These are phyloP conservation scores for Sebastes cheni DNA, from an alignment of 2,797 vertebrate genomes.

Conservation along the genomic window DNA sequence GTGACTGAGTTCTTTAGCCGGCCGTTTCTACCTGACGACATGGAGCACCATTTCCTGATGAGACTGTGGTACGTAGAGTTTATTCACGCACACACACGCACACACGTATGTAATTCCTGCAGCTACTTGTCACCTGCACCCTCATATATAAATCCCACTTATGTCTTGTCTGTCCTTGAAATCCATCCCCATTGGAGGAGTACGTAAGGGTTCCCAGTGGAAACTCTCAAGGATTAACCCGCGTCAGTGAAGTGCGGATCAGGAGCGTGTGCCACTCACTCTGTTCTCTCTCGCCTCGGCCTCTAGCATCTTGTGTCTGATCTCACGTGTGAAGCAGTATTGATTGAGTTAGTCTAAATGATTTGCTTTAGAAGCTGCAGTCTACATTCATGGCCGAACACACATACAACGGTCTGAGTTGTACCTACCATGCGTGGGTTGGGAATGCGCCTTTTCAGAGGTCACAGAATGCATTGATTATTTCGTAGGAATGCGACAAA, in stretches of 20 bases:
- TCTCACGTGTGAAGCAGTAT: conserved; percentile 20
- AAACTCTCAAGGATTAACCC: conserved; percentile 66
- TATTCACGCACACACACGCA: not conserved
- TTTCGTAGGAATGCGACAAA: not conserved
- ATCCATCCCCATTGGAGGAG: conserved; percentile 50
- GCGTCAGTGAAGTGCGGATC: conserved; percentile 56
- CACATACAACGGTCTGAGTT: not conserved
- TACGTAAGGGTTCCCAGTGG: conserved; percentile 41
- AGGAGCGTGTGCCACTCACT: conserved; percentile 37
- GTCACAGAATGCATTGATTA: not conserved
- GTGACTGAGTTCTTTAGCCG: conserved; percentile 39
- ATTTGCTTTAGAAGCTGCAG: conserved; percentile 18
- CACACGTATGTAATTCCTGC: conserved; percentile 18
- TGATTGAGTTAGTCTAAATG: conserved; percentile 5
- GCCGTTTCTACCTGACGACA: conserved; percentile 61
- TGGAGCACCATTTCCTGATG: conserved; percentile 77
- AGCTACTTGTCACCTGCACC: conserved; percentile 53
- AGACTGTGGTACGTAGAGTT: conserved; percentile 71
- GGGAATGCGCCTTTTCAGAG: not conserved
- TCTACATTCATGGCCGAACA: conserved; percentile 2
- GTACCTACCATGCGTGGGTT: not conserved
- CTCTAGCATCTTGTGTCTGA: conserved; percentile 29
- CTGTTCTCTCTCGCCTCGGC: conserved; percentile 10
- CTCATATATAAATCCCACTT: conserved; percentile 47
- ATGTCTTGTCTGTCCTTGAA: conserved; percentile 63